These are phyloP conservation scores for Malacosoma neustria DNA, from an alignment of 2,888 invertebrate genomes.

Conservation along the genomic window DNA sequence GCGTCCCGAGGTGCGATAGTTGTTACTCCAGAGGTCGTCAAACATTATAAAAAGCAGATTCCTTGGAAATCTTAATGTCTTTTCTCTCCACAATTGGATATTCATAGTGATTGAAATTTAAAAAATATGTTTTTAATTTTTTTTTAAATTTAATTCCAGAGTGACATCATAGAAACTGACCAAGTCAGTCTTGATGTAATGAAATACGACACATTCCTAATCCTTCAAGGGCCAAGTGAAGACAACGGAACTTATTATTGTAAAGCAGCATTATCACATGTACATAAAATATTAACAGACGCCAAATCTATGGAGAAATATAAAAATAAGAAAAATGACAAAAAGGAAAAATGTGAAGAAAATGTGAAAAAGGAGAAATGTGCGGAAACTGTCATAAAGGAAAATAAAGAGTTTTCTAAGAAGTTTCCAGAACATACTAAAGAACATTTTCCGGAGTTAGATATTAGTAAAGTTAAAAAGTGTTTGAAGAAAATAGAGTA, in stretches of 20 bases:
- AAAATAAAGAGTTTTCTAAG: slow-evolving; percentile 51
- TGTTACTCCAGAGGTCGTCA: no score
- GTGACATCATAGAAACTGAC: slow-evolving; percentile 71
- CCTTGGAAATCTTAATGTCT: no score
- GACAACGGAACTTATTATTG: slow-evolving; percentile 73
- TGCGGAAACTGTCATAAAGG: not conserved
- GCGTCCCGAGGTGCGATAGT: no score
- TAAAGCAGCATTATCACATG: slow-evolving; percentile 80
- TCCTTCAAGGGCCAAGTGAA: slow-evolving; percentile 76
- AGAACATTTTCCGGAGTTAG: slow-evolving; percentile 61
- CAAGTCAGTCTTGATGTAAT: slow-evolving; percentile 72
- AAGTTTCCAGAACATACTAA: slow-evolving; percentile 72
- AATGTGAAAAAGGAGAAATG: no score
- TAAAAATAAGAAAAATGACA: slow-evolving; percentile 13
- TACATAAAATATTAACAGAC: slow-evolving; percentile 67
- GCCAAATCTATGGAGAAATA: slow-evolving; percentile 40
- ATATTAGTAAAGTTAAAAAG: slow-evolving; percentile 68
- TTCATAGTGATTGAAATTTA: no score
- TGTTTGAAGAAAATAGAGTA: slow-evolving; percentile 81
- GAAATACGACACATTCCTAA: slow-evolving; percentile 74
- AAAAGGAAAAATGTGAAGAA: slow-evolving; percentile 8
- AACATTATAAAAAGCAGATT: no score
- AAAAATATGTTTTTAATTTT: no score
- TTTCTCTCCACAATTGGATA: no score
- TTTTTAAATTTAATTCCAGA: slow-evolving; percentile 68